Evolutionary conservation across 2,113 vertebrate species (phyloP).

Genomic region (Trinectes maculatus): DNA sequence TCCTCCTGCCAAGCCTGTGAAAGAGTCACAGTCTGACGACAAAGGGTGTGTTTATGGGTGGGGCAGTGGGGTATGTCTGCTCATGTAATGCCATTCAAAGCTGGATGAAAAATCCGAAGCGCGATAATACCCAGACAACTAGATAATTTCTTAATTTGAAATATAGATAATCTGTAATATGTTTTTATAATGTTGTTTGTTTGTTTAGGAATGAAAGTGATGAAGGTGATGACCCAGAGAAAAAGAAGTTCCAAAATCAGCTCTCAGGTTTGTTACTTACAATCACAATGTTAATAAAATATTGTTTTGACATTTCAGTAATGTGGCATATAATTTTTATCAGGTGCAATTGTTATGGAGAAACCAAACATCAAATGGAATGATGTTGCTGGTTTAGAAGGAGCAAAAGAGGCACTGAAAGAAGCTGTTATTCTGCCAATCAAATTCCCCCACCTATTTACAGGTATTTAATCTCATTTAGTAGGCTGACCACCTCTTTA

Average conservation of each 20-base stretch:
- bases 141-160: not conserved
- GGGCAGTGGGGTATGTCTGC: conserved; percentile 6
- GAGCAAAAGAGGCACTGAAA: conserved; percentile 97
- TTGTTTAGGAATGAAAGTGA: conserved; percentile 94
- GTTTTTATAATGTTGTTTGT: conserved; percentile 23
- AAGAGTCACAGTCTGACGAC: conserved; percentile 91
- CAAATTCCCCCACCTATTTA: conserved; percentile 98
- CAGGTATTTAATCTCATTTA: conserved; percentile 78
- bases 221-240: conserved; percentile 94
- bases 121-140: not conserved
- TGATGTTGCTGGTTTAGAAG: conserved; percentile 95
- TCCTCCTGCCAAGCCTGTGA: conserved; percentile 89
- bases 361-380: conserved; percentile 95
- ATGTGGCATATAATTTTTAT: not conserved
- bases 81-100: conserved; percentile 17
- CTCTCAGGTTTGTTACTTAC: conserved; percentile 87
- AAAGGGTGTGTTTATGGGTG: conserved; percentile 87
- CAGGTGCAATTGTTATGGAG: conserved; percentile 98
- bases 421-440: conserved; percentile 98
- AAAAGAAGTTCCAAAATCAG: conserved; percentile 98
- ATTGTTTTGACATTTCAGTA: not conserved
- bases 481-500: not conserved
- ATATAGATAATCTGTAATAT: not conserved
- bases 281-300: not conserved
- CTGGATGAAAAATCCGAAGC: conserved; percentile 4